phyloP scores from a whole-genome alignment of 2,888 invertebrate species.

The Synergus itoensis region DNA sequence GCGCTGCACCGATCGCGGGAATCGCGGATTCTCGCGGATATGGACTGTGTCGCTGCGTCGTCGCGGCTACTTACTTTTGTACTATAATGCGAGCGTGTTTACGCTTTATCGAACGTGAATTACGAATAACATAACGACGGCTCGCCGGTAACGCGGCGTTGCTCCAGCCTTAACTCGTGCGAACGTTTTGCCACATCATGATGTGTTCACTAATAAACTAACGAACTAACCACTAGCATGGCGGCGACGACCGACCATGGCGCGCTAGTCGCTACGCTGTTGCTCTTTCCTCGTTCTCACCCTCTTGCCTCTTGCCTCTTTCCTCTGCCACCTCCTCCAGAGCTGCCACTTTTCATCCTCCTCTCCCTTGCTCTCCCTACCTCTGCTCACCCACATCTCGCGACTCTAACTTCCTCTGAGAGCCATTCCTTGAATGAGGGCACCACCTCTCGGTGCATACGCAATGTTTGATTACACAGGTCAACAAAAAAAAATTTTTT shows the following conservation, averaged over 20 bases:
- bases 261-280: slow-evolving; percentile 50
- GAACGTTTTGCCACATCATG: slow-evolving; percentile 78
- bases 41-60: slow-evolving; percentile 42
- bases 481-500: too few relatives aligned
- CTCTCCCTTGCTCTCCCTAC: not conserved
- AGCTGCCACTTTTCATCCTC: slow-evolving; percentile 18
- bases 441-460: slow-evolving; percentile 18
- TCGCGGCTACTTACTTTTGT: slow-evolving; percentile 54
- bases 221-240: slow-evolving; percentile 72
- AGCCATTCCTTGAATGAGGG: not conserved
- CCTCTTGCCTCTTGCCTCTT: not conserved
- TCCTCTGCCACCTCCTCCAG: not conserved
- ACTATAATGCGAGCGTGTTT: slow-evolving; percentile 63
- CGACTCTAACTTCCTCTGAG: not conserved
- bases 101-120: slow-evolving; percentile 68
- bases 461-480: slow-evolving; percentile 13
- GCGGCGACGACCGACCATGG: slow-evolving; percentile 60
- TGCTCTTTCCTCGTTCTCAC: slow-evolving; percentile 43
- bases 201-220: slow-evolving; percentile 74
- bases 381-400: too few relatives aligned
- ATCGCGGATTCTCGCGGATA: slow-evolving; percentile 40
- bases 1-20: slow-evolving; percentile 52
- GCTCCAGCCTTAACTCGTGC: slow-evolving; percentile 67
- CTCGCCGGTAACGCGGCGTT: slow-evolving; percentile 68
- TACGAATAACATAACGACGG: slow-evolving; percentile 73